These are phyloP conservation scores for Phaenicophaeus curvirostris DNA, from an alignment of 2,797 vertebrate genomes.

Conservation along the genomic window DNA sequence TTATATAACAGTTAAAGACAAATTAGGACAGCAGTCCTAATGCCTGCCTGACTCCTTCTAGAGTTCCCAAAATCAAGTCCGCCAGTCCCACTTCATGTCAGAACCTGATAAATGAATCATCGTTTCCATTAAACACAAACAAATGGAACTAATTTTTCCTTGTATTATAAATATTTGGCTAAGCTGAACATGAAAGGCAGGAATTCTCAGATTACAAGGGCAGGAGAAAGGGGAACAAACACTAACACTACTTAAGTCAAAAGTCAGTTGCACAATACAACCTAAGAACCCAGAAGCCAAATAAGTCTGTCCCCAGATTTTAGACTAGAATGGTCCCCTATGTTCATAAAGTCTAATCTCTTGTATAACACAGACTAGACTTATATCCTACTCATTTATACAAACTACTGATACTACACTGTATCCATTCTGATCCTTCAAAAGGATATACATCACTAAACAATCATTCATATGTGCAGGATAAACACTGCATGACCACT, in stretches of 20 bases:
- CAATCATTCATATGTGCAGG: background rate
- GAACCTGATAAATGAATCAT: background rate
- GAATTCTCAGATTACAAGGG: background rate
- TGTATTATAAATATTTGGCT: background rate
- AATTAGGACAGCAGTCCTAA: background rate
- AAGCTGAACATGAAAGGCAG: background rate
- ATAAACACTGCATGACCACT: background rate
- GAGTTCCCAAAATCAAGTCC: background rate
- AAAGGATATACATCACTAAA: background rate
- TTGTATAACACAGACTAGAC: background rate
- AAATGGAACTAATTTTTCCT: background rate
- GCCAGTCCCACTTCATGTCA: background rate
- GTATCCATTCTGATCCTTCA: background rate
- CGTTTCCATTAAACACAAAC: background rate
- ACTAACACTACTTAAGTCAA: background rate
- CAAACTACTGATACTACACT: background rate
- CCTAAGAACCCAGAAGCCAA: background rate
- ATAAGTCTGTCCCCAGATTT: background rate
- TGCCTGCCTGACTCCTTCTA: background rate
- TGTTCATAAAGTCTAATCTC: background rate
- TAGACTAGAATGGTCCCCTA: background rate
- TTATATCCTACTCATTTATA: background rate
- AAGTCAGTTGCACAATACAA: background rate
- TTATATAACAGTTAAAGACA: background rate
- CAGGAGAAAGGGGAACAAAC: background rate